Evolutionary conservation across 2,888 invertebrate species (phyloP).

Genomic region (Melitaea athalia): DNA sequence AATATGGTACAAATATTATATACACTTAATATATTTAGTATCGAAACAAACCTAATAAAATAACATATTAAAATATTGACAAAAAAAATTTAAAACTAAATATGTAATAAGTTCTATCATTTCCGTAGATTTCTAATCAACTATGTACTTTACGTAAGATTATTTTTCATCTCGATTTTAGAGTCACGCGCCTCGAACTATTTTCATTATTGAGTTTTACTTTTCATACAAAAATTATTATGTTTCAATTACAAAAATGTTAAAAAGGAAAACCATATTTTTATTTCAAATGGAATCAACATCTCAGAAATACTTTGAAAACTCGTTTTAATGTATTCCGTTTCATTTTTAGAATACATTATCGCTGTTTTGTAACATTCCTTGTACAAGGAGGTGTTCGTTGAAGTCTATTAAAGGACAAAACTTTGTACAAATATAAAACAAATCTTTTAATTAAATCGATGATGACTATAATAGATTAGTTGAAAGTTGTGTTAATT

Average conservation of each 20-base stretch:
- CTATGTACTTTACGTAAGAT: too few species aligned
- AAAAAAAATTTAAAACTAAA: too few species aligned
- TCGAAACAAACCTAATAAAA: too few species aligned
- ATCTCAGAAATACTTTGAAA: not conserved
- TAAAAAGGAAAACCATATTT: not conserved
- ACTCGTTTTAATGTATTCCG: not conserved
- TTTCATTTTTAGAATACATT: not conserved
- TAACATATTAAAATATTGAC: too few species aligned
- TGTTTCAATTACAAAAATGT: not conserved
- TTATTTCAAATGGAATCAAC: not conserved
- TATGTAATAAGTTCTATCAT: too few species aligned
- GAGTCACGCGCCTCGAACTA: not conserved
- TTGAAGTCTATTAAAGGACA: not conserved
- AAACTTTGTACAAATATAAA: not conserved
- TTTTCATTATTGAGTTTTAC: not conserved
- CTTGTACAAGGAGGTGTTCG: not conserved
- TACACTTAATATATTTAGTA: too few species aligned
- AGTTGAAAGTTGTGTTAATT: too few species aligned
- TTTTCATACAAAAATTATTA: too few species aligned
- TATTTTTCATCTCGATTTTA: not conserved
- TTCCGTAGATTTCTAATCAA: too few species aligned
- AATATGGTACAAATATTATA: too few species aligned
- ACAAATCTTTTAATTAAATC: not conserved
- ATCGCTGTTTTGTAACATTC: not conserved
- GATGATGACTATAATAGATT: too few species aligned